phyloP scores from a whole-genome alignment of 2,888 invertebrate genomes.

The Chironomus tentans region DNA sequence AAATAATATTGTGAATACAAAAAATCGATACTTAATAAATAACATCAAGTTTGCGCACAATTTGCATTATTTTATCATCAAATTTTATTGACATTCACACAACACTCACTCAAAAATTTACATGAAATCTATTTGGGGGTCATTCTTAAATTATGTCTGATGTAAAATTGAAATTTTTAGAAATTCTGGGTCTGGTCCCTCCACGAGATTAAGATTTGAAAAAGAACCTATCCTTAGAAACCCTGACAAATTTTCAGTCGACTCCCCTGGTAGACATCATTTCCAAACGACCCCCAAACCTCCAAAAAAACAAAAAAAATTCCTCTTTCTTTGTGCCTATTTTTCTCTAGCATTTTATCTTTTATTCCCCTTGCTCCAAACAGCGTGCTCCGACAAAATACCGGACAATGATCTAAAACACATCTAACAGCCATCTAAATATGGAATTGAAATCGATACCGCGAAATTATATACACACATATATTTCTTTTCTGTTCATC shows the following conservation, averaged over 20 bases:
- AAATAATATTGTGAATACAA: not conserved
- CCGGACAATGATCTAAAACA: not conserved
- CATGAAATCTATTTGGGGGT: not conserved
- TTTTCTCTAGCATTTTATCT: not conserved
- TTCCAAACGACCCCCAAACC: too few relatives aligned
- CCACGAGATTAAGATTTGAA: too few relatives aligned
- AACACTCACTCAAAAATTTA: not conserved
- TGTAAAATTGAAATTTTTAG: too few relatives aligned
- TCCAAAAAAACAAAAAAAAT: too few relatives aligned
- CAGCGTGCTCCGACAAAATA: too few relatives aligned
- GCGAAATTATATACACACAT: not conserved
- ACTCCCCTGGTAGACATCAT: too few relatives aligned
- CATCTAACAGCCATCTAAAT: not conserved
- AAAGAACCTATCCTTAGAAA: too few relatives aligned
- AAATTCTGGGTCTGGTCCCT: too few relatives aligned
- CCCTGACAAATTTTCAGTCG: too few relatives aligned
- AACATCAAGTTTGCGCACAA: not conserved
- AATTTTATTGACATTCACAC: not conserved
- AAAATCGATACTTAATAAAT: not conserved
- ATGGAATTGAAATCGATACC: conserved; percentile 19
- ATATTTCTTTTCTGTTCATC: not conserved
- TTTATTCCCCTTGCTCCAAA: not conserved
- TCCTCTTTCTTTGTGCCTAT: too few relatives aligned
- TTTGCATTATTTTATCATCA: conserved; percentile 8
- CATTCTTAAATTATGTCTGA: too few relatives aligned